Base-by-base conservation (phyloP, 2,113 vertebrate genomes). In the Rhinolophus ferrumequinum region DNA sequence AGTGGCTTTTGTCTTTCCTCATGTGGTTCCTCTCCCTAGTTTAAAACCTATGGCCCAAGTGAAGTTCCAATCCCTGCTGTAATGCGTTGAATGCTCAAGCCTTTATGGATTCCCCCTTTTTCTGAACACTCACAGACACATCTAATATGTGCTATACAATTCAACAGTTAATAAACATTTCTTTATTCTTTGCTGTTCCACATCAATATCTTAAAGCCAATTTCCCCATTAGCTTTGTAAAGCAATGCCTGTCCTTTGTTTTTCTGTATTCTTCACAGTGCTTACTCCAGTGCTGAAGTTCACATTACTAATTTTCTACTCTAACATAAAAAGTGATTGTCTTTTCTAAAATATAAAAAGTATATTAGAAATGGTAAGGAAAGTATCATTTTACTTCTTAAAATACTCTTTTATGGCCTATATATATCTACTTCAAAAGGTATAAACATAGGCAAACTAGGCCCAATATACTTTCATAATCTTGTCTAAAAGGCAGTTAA, bases 291-390 rank as follows among this genome's bases (percentile, higher is more conserved):
- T 79, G 62, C n/a, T 87, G 44, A 92, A 89, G 38, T 54, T 93
- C 58, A 91, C 35, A 66, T 87, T 80, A 67, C 41, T 54, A 33
- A 83, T 75, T 70, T 94, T 93, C 47, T 94, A 75, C 28, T 90
- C 54, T 85, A 92, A 88, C 50, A 95, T 77, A 95, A 85, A 96
- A 90, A 90, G 28, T 14, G 69, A 84, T 64, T 60, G 0, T 41
- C 28, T 82, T 73, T 96, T 88, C 58, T 81, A 95, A 96, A 92
- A 73, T 47, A 90, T 44, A 93, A 54, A 87, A 95, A 21, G 19
- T 67, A 54, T 54, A 90, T 79, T 95, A 95, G 64, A 96, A 95
- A 72, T 90, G 13, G 47, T 73, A 93, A 69, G 7, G 8, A 89
- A 93, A 96, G 58, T 56, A 3, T 52, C 18, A 60, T 86, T 73